Evolutionary conservation across 2,797 vertebrate genomes (phyloP).

Genomic region (Myotis vivesi): DNA sequence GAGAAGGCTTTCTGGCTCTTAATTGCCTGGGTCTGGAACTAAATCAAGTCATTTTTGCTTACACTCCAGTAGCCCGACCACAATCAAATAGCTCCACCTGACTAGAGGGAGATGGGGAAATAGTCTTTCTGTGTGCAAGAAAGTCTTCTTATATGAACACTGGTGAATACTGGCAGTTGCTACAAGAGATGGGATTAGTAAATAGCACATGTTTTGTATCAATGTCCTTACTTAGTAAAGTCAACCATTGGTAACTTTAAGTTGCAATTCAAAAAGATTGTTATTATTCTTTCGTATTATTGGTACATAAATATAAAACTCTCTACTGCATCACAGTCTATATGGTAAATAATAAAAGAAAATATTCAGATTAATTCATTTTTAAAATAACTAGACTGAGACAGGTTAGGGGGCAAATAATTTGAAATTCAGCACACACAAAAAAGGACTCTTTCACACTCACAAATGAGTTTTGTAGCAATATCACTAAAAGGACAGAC

Average conservation of each 20-base stretch:
- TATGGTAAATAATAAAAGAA: background rate
- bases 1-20: background rate
- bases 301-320: background rate
- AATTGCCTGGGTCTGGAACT: background rate
- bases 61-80: background rate
- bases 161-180: background rate
- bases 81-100: background rate
- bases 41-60: background rate
- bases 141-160: background rate
- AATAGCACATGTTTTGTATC: background rate
- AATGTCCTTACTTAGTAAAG: background rate
- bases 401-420: background rate
- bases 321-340: background rate
- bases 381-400: background rate
- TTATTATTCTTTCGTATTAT: background rate
- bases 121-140: background rate
- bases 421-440: background rate
- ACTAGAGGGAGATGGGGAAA: background rate
- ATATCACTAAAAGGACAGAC: background rate
- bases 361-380: background rate
- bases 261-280: background rate
- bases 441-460: background rate
- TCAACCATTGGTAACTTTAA: background rate
- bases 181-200: background rate
- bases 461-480: slow-evolving; percentile 25